Conservation (phyloP, 2,888 invertebrate genomes). For the Oxycera nigricornis region DNA sequence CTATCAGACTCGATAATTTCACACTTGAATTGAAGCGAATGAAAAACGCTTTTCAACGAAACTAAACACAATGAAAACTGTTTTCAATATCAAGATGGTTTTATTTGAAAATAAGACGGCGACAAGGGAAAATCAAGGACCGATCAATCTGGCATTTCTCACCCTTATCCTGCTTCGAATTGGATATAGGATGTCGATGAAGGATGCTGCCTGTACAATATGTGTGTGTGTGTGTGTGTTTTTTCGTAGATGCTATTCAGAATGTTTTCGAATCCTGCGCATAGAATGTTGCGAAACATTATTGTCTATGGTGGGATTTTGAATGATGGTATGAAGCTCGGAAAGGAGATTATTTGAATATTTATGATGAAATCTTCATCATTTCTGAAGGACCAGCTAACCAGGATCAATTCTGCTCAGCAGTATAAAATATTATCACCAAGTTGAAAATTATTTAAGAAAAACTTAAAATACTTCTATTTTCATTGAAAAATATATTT, state of each 20-base stretch:
- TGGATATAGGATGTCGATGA: conserved; percentile 28
- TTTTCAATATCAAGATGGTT: conserved; percentile 33
- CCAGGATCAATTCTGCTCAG: no score
- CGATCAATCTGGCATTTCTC: conserved; percentile 47
- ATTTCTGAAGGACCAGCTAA: no score
- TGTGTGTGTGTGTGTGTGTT: no score
- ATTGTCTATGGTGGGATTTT: background rate
- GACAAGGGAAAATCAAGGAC: conserved; percentile 45
- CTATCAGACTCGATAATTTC: background rate
- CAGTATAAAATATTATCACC: no score
- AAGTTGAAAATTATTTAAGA: no score
- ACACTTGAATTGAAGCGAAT: background rate
- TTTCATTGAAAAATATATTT: no score
- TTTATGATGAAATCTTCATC: no score
- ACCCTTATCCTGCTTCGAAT: conserved; percentile 39
- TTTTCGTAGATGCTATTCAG: background rate
- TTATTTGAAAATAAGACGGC: conserved; percentile 37
- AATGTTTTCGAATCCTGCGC: conserved; percentile 9
- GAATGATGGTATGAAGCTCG: background rate
- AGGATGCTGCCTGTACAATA: conserved; percentile 40
- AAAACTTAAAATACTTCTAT: no score
- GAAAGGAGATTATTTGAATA: background rate
- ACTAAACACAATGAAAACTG: conserved; percentile 29
- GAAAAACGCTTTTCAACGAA: background rate
- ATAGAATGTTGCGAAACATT: background rate